Percentiles rank a stretch among this genome's conserved stretches.
Evolutionary conservation across 2,113 vertebrate genomes (phyloP).

Genomic region (Ahaetulla prasina): DNA sequence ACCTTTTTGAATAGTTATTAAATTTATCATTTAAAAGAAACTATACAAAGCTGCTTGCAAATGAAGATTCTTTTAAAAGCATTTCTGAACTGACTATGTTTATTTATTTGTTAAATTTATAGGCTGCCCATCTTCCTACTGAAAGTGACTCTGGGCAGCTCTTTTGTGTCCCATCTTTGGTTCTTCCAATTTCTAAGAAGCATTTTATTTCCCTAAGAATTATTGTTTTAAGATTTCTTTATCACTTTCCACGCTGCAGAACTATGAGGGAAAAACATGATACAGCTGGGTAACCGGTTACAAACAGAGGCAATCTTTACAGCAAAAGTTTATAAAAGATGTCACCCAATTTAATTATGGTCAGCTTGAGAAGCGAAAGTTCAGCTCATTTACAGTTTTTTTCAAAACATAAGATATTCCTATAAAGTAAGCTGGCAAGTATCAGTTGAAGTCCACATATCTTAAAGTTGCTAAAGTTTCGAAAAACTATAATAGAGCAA

Average conservation of each 20-base stretch:
- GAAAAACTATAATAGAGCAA: background rate
- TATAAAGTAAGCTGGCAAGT: background rate
- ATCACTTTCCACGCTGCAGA: conserved; percentile 11
- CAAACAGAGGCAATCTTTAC: background rate
- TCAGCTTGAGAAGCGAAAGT: background rate
- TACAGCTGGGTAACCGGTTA: conserved; percentile 25
- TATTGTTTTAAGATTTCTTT: background rate
- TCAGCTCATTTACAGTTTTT: background rate
- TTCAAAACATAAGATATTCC: background rate
- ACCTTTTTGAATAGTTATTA: conserved; percentile 13
- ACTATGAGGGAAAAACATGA: conserved; percentile 21
- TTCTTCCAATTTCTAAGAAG: background rate
- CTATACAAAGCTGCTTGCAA: background rate
- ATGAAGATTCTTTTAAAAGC: conserved; percentile 16
- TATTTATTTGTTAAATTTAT: background rate
- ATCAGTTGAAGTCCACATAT: background rate
- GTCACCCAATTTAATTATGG: background rate
- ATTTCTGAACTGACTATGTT: background rate
- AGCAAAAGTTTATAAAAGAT: background rate
- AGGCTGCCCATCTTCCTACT: background rate
- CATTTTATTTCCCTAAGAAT: background rate
- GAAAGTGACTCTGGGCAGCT: background rate
- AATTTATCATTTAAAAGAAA: background rate
- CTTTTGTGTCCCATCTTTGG: background rate
- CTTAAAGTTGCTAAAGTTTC: background rate